These are phyloP conservation scores for Cantharis rufa DNA, from an alignment of 2,888 invertebrate species.

Conservation along the genomic window DNA sequence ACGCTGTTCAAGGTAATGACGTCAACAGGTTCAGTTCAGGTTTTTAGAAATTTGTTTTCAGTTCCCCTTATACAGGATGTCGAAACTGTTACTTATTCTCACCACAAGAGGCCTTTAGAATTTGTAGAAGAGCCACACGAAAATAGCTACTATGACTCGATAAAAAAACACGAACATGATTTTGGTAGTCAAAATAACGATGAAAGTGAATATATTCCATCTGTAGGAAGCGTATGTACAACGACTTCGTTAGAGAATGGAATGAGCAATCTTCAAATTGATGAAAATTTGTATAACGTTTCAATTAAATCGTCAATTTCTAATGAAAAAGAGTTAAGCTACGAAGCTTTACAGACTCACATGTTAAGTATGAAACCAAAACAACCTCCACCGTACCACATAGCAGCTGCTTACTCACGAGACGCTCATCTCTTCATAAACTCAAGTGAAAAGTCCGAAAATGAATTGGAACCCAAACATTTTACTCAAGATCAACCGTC, in stretches of 20 bases:
- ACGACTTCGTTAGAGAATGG: neutral
- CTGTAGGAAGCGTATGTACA: constrained; percentile 1
- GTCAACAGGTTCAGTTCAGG: neutral
- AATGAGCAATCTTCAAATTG: neutral
- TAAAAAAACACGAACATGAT: neutral
- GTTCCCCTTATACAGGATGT: neutral
- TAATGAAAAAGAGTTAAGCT: constrained; percentile 8
- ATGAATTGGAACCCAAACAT: constrained; percentile 37
- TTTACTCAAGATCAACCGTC: constrained; percentile 41
- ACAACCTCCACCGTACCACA: constrained; percentile 81
- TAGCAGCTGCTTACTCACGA: constrained; percentile 82
- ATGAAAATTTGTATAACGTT: neutral
- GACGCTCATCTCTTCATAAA: constrained; percentile 69
- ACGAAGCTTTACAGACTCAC: neutral
- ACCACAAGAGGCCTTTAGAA: neutral
- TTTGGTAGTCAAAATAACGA: neutral
- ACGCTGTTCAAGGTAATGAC: neutral
- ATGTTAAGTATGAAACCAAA: constrained; percentile 30
- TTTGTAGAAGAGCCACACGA: neutral
- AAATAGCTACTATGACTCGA: neutral
- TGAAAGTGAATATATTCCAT: constrained; percentile 7
- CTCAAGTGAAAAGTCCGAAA: constrained; percentile 29
- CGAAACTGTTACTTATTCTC: neutral
- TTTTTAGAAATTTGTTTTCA: neutral
- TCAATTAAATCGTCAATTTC: neutral